A percentile compares a stretch with the other conserved stretches of the same genome.
Evolutionary conservation across 2,113 vertebrate species (phyloP).

Genomic region (Miniopterus natalensis): DNA sequence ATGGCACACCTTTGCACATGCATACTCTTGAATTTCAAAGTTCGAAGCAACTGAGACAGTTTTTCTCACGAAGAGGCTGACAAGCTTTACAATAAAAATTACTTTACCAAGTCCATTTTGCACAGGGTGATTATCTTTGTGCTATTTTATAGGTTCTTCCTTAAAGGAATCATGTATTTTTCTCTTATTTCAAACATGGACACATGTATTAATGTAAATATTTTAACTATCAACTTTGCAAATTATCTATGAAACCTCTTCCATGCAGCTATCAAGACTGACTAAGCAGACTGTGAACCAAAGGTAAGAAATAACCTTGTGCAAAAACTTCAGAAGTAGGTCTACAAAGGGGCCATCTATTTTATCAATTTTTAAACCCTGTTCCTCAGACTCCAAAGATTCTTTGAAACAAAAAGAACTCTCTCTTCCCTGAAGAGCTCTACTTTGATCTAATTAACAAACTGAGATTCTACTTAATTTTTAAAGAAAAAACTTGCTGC

Average conservation of each 20-base stretch:
- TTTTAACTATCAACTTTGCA: constrained; percentile 18
- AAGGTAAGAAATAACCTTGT: not conserved
- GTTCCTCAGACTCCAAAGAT: not conserved
- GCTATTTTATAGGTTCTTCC: not conserved
- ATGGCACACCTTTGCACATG: not conserved
- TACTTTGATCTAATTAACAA: constrained; percentile 43
- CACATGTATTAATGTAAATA: not conserved
- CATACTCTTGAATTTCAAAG: constrained; percentile 45
- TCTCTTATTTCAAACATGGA: constrained; percentile 39
- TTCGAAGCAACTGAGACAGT: not conserved
- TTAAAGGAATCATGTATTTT: constrained; percentile 27
- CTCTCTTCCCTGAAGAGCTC: not conserved
- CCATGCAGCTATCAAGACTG: not conserved
- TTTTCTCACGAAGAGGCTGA: not conserved
- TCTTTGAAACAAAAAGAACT: constrained; percentile 26
- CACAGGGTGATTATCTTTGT: not conserved
- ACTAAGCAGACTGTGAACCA: not conserved
- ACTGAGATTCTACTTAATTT: not conserved
- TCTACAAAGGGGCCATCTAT: not conserved
- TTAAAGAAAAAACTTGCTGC: not conserved
- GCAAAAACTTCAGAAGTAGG: constrained; percentile 34
- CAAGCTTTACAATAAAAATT: constrained; percentile 22
- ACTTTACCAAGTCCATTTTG: constrained; percentile 23
- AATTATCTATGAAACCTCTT: not conserved
- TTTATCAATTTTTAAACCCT: constrained; percentile 31